Evolutionary conservation across 2,888 invertebrate genomes (phyloP).

Genomic region (Griposia aprilina): DNA sequence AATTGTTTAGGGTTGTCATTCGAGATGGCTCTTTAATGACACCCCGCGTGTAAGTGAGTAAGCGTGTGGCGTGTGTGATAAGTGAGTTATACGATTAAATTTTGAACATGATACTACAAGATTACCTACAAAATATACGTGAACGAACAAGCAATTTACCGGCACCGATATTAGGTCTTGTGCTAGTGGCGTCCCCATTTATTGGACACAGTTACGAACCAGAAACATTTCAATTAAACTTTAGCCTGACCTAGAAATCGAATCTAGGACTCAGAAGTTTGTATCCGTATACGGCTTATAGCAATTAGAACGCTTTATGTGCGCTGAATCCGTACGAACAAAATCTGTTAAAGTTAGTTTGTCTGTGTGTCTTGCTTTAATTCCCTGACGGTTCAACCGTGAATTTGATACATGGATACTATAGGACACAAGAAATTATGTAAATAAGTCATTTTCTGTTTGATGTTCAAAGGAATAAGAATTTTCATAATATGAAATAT

Average conservation of each 20-base stretch:
- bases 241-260: conserved; percentile 39
- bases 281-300: conserved; percentile 30
- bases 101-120: neutral
- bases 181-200: conserved; percentile 22
- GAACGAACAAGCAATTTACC: conserved; percentile 12
- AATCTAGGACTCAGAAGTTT: conserved; percentile 35
- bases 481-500: too few species aligned
- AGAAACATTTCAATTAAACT: conserved; percentile 49
- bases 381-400: too few species aligned
- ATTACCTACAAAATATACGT: neutral
- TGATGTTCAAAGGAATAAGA: too few species aligned
- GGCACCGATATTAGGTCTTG: conserved; percentile 7
- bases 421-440: neutral
- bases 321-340: conserved; percentile 20
- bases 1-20: neutral
- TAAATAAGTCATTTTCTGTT: neutral
- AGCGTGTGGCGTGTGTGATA: neutral
- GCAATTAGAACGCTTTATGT: conserved; percentile 23
- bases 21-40: neutral
- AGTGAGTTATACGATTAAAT: neutral
- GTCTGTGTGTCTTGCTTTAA: neutral
- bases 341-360: neutral
- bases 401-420: neutral
- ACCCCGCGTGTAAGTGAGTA: neutral
- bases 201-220: conserved; percentile 29